Evolutionary conservation across 2,113 vertebrate genomes (phyloP), one percentile per base, ranked within the genome.

Genomic region (Anoura caudifer): DNA sequence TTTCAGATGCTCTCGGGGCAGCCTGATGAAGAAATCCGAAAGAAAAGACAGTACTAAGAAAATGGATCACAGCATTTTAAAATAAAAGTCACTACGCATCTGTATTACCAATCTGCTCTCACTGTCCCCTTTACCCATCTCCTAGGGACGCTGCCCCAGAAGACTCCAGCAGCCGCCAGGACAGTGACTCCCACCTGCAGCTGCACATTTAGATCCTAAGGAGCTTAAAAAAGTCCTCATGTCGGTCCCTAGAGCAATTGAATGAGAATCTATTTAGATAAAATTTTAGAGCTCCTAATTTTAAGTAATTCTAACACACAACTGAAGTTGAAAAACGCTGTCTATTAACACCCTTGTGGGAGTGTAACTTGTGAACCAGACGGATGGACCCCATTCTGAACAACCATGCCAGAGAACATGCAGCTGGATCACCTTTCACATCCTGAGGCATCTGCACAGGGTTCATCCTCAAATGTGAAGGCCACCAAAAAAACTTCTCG

Each of bases 1-100:
- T 98, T 38, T 98, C 98, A 67, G 98, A 93, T 31, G 98, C 7
- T 43, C 41, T 96, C 94, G 97, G 96, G 61, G 94, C 95, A 80
- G 79, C 99, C 99, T 99, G 98, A 36, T 95, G 90, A 24, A 56
- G 77, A 98, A 7, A 95, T 83, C 5, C 95, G 79, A 97, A 41
- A 87, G 47, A 45, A 85, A 87, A 79, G 45, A 19, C 0, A 92
- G 15, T 1, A 12, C 47, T 87, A 61, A 79, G 84, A 87, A 93
- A 76, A 54, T 1, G n/a, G 45, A 72, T 26, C 7, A 65, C n/a
- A 11, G 17, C 38, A 24, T 50, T 92, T 88, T 75, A 91, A 88
- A 85, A 13, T 11, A 43, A 56, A 41, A 67, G 9, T 70, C 41
- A 10, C 22, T 41, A 54, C 33, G 83, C 59, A 65, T 31, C 38